phyloP scores from a whole-genome alignment of 2,888 invertebrate species.

The Drepanosiphum platanoidis region DNA sequence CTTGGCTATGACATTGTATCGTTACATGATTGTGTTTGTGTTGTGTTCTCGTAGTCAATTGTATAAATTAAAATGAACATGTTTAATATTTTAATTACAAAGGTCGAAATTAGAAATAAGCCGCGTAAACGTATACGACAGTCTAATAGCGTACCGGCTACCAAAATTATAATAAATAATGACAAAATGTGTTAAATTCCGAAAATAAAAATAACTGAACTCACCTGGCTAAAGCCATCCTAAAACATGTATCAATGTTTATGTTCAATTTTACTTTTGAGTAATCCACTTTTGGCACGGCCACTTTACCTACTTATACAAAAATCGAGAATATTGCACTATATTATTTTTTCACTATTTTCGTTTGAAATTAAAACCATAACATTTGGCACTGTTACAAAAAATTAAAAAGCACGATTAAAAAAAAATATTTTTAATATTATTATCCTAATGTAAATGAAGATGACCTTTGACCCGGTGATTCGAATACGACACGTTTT shows the following conservation, averaged over 20 bases:
- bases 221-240: conserved; percentile 77
- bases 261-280: conserved; percentile 67
- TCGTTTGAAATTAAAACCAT: conserved; percentile 12
- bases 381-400: conserved; percentile 52
- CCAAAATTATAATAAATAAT: neutral
- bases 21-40: conserved; percentile 56
- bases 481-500: conserved; percentile 52
- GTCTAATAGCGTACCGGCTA: neutral
- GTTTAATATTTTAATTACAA: conserved; percentile 44
- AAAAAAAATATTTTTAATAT: conserved; percentile 10
- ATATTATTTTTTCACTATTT: conserved; percentile 50
- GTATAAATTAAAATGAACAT: conserved; percentile 49
- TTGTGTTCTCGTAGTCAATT: conserved; percentile 48
- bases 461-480: conserved; percentile 51
- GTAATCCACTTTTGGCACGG: conserved; percentile 68
- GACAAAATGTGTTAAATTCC: neutral
- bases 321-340: conserved; percentile 41
- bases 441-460: conserved; percentile 9
- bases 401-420: conserved; percentile 11
- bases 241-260: conserved; percentile 73
- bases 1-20: conserved; percentile 62
- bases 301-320: conserved; percentile 64
- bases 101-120: conserved; percentile 21
- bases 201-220: conserved; percentile 64
- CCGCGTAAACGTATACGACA: neutral